phyloP scores from a whole-genome alignment of 2,797 vertebrate species.

The Pseudocheirus occidentalis region DNA sequence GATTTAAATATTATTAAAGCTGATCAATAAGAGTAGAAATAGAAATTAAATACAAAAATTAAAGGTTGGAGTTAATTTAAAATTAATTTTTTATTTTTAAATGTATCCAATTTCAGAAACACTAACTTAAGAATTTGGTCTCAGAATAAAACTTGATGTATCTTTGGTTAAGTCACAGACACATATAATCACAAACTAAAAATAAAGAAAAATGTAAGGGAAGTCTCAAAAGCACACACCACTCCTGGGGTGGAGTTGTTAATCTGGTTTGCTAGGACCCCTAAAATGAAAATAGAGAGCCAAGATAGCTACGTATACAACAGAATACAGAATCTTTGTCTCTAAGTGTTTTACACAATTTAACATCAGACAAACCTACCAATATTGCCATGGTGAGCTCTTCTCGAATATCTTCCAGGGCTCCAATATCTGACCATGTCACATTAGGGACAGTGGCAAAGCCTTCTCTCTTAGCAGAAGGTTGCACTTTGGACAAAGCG shows the following conservation, averaged over 20 bases:
- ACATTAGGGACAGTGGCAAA: conserved; percentile 97
- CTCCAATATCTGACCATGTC: conserved; percentile 95
- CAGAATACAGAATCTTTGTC: background rate
- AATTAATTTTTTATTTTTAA: background rate
- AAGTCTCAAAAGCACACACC: conserved; percentile 17
- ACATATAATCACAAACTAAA: conserved; percentile 5
- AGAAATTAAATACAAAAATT: background rate
- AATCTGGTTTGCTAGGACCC: background rate
- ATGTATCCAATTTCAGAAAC: background rate
- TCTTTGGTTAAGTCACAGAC: conserved; percentile 4
- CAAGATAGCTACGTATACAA: background rate
- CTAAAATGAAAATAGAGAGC: background rate
- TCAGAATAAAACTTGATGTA: background rate
- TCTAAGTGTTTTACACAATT: background rate
- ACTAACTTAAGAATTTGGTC: background rate
- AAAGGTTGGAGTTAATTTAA: background rate
- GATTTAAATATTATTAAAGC: background rate
- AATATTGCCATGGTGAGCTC: conserved; percentile 98
- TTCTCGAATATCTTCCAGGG: conserved; percentile 93
- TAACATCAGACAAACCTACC: conserved; percentile 82
- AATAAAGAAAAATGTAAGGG: background rate
- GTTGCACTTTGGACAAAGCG: conserved; percentile 91
- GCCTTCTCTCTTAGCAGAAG: conserved; percentile 97
- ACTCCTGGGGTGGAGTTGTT: background rate
- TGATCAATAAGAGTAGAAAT: background rate